These are phyloP conservation scores for Chionoecetes opilio DNA, from an alignment of 1,140 invertebrate genomes.

Conservation along the genomic window DNA sequence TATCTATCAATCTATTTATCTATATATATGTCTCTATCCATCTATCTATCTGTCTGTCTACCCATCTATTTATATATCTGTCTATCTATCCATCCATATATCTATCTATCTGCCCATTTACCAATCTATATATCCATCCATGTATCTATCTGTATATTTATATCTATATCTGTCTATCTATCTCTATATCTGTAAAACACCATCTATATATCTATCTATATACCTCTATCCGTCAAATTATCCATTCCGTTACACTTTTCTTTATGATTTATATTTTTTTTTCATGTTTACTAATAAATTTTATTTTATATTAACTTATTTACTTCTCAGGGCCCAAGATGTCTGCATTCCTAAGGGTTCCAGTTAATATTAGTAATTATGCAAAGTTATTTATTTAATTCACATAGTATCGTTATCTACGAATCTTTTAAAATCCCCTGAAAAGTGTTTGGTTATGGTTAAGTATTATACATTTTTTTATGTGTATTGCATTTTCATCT, in stretches of 20 bases:
- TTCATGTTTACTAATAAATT: background rate
- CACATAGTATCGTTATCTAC: background rate
- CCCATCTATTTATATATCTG: too few species aligned
- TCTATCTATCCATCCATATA: too few species aligned
- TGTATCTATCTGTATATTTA: too few species aligned
- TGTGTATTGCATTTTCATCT: background rate
- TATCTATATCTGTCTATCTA: too few species aligned
- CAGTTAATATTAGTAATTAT: background rate
- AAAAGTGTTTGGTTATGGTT: background rate
- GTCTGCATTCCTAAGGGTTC: too few species aligned
- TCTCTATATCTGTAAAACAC: background rate
- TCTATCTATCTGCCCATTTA: too few species aligned
- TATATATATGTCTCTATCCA: too few species aligned
- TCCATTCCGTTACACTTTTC: background rate
- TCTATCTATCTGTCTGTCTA: too few species aligned
- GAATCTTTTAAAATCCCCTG: background rate
- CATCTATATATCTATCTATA: slow-evolving; percentile 36
- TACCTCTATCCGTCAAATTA: slow-evolving; percentile 20
- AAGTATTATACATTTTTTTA: background rate
- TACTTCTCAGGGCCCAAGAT: too few species aligned
- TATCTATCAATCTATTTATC: too few species aligned
- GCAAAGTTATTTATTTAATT: background rate
- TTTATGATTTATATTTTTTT: background rate
- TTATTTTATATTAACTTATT: background rate
- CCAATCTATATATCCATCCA: too few species aligned